Conservation (phyloP, 2,113 vertebrate genomes). For the Anguilla rostrata region DNA sequence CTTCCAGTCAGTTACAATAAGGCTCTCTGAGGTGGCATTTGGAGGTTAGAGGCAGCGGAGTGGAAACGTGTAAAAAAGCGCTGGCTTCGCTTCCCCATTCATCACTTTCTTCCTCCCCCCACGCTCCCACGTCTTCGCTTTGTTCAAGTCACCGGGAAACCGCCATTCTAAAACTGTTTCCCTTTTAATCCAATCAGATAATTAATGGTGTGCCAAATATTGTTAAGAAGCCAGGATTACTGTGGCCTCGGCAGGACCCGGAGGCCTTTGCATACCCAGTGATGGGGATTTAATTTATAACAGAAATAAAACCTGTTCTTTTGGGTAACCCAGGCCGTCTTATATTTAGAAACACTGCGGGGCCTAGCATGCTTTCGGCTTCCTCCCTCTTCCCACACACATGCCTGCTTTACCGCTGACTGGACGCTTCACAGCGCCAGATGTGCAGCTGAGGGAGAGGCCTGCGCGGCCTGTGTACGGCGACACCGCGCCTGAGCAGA, state of each 20-base stretch:
- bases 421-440: slow-evolving; percentile 54
- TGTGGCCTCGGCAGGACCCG: slow-evolving; percentile 31
- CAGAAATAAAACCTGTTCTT: slow-evolving; percentile 67
- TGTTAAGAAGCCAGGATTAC: slow-evolving; percentile 42
- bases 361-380: slow-evolving; percentile 69
- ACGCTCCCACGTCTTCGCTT: background rate
- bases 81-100: background rate
- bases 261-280: slow-evolving; percentile 46
- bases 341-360: slow-evolving; percentile 72
- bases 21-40: too few species aligned
- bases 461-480: slow-evolving; percentile 17
- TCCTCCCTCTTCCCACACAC: slow-evolving; percentile 67
- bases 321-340: slow-evolving; percentile 65
- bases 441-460: slow-evolving; percentile 65
- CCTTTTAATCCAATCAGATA: slow-evolving; percentile 32
- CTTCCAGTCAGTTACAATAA: background rate
- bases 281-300: slow-evolving; percentile 65
- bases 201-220: slow-evolving; percentile 29
- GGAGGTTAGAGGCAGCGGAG: background rate
- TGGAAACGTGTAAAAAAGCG: background rate
- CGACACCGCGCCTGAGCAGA: too few species aligned
- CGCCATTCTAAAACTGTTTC: slow-evolving; percentile 3
- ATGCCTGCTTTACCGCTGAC: slow-evolving; percentile 50
- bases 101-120: too few species aligned
- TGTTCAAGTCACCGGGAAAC: background rate